phyloP scores from a whole-genome alignment of 2,888 invertebrate genomes.

The Phengaris alcon region DNA sequence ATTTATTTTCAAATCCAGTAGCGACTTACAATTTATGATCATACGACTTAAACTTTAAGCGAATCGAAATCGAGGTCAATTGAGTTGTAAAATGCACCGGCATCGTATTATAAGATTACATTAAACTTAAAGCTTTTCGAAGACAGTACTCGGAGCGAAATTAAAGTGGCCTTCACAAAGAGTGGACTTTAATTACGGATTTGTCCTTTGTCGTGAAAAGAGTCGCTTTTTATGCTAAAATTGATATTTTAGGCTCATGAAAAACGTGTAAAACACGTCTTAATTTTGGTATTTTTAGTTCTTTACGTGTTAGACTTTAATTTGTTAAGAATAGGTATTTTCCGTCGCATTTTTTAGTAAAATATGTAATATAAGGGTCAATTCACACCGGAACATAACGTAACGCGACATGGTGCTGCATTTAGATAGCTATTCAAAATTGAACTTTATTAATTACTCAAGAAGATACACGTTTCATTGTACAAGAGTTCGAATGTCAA shows the following conservation, averaged over 20 bases:
- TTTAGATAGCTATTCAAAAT: too few species aligned
- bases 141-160: constrained; percentile 7
- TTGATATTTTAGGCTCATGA: constrained; percentile 17
- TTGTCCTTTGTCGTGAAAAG: constrained; percentile 25
- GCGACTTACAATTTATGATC: neutral
- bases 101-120: constrained; percentile 1
- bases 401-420: too few species aligned
- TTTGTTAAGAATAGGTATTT: neutral
- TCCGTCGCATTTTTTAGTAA: too few species aligned
- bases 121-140: constrained; percentile 6
- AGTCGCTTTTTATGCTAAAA: constrained; percentile 16
- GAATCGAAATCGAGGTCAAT: neutral
- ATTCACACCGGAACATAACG: too few species aligned
- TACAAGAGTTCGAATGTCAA: too few species aligned
- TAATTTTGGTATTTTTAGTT: constrained; percentile 16
- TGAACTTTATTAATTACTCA: too few species aligned
- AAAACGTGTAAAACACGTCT: neutral
- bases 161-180: constrained; percentile 3
- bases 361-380: too few species aligned
- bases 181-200: constrained; percentile 20
- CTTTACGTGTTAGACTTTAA: neutral
- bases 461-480: too few species aligned
- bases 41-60: neutral
- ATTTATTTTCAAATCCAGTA: neutral
- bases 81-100: constrained; percentile 15